Evolutionary conservation across 1,140 invertebrate genomes (phyloP).

Genomic region (Eciton burchellii): DNA sequence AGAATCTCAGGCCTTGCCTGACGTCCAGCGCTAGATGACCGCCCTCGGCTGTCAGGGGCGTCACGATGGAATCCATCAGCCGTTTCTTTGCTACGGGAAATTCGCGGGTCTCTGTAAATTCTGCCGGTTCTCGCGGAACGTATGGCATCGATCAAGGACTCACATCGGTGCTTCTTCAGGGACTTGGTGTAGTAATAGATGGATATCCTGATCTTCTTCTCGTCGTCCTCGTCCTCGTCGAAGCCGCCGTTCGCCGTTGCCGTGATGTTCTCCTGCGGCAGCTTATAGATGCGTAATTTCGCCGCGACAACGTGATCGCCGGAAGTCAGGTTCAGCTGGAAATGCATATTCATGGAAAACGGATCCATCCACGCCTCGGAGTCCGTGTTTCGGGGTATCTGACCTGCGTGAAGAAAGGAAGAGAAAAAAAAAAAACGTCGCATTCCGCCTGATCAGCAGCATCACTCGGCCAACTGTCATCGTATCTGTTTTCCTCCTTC

Average conservation of each 20-base stretch:
- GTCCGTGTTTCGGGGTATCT: constrained; percentile 86
- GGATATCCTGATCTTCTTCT: constrained; percentile 87
- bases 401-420: constrained; percentile 83
- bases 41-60: constrained; percentile 80
- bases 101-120: constrained; percentile 4
- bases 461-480: neutral
- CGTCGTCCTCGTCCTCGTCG: constrained; percentile 83
- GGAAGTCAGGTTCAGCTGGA: constrained; percentile 85
- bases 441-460: constrained; percentile 35
- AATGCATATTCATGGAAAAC: constrained; percentile 87
- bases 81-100: constrained; percentile 85
- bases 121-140: neutral
- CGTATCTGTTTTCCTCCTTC: neutral
- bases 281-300: constrained; percentile 86
- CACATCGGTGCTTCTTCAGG: constrained; percentile 87
- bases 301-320: constrained; percentile 85
- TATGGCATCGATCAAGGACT: constrained; percentile 51
- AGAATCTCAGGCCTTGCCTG: constrained; percentile 79
- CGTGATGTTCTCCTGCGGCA: constrained; percentile 83
- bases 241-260: constrained; percentile 66
- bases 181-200: constrained; percentile 88
- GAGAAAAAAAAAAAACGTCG: too few species aligned
- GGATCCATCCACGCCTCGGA: constrained; percentile 86
- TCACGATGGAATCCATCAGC: constrained; percentile 86
- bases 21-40: constrained; percentile 82